Evolutionary conservation across 2,888 invertebrate species (phyloP), one percentile per base, ranked within the genome.

Genomic region (Phania funesta): DNA sequence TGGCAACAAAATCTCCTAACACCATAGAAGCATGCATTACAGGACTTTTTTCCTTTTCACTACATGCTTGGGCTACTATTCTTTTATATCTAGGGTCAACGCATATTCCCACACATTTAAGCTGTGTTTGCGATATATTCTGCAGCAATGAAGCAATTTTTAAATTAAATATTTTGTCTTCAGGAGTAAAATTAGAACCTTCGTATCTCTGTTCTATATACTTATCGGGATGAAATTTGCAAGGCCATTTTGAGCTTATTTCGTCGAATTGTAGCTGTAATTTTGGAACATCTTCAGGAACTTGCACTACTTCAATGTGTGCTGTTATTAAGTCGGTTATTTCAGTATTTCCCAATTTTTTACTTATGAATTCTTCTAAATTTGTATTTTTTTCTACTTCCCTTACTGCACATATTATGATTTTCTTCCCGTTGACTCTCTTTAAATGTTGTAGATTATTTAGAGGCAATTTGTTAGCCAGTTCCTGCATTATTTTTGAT

Each of bases 21-120:
- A 96, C 91, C 96, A 98, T 97, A 0, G 94, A 92, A 3, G 96
- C 94, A 91, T 99, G 99, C 89, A 95, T 94, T 56, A 96, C 90
- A 0, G 96, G 96, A 91, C 96, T 95, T n/a, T 83, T 71, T 1
- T 92, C 86, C 35, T 92, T 89, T 70, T 92, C 90, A 83, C 92
- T 80, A 20, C 81, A 83, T 0, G 94, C 93, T 8, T 95, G 91
- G 0, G 96, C 94, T 0, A 98, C 93, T 6, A 95, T 90, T 5
- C 93, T 93, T 16, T 93, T 91, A 0, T 89, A 89, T 5, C 91
- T 89, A 0, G 97, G 96, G 92, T 98, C 96, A 0, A 96, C 94
- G 16, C 97, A 93, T 1, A 97, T 92, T 2, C 93, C 94, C 62
- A 93, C 92, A 0, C 91, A 83, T 9, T 84, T 76, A 83, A 88